These are phyloP conservation scores for Halisarca cf. caerulea DNA, from an alignment of 37 sponge, comb jelly and placozoan species.

Conservation along the genomic window DNA sequence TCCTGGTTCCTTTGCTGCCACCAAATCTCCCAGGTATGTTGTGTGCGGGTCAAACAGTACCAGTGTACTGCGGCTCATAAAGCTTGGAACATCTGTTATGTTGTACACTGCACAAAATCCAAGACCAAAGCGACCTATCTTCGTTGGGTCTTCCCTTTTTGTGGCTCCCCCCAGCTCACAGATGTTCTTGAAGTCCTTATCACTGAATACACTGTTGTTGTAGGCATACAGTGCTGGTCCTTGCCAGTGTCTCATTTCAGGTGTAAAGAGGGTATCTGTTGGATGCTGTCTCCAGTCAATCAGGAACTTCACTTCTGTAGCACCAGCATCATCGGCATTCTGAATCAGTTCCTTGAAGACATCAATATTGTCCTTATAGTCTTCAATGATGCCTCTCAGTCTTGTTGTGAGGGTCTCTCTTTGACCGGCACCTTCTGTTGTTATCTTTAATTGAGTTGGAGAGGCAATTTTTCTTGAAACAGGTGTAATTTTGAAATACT, in stretches of 20 bases:
- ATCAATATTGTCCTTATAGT: slow-evolving; percentile 62
- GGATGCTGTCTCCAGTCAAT: slow-evolving; percentile 76
- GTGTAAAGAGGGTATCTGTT: slow-evolving; percentile 32
- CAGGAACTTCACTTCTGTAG: slow-evolving; percentile 74
- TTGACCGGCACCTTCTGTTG: slow-evolving; percentile 61
- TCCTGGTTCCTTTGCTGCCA: slow-evolving; percentile 50
- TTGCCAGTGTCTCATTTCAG: slow-evolving; percentile 76
- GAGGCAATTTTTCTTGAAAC: slow-evolving; percentile 33
- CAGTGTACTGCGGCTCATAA: slow-evolving; percentile 60
- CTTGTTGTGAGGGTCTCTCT: slow-evolving; percentile 72
- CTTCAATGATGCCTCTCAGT: slow-evolving; percentile 71
- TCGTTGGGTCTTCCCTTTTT: slow-evolving; percentile 61
- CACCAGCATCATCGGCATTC: slow-evolving; percentile 92
- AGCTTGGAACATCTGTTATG: slow-evolving; percentile 85
- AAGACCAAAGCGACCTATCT: slow-evolving; percentile 84
- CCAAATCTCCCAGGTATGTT: slow-evolving; percentile 53
- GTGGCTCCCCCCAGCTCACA: slow-evolving; percentile 71
- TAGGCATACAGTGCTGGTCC: slow-evolving; percentile 82
- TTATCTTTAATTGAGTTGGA: background rate
- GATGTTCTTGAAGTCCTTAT: slow-evolving; percentile 75
- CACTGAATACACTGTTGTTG: slow-evolving; percentile 72
- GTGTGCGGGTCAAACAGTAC: slow-evolving; percentile 85
- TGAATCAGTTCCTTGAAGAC: slow-evolving; percentile 87
- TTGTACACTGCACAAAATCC: slow-evolving; percentile 80
- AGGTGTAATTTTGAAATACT: slow-evolving; percentile 29